Evolutionary conservation across 2,797 vertebrate genomes (phyloP).

Genomic region (Falco berigora): DNA sequence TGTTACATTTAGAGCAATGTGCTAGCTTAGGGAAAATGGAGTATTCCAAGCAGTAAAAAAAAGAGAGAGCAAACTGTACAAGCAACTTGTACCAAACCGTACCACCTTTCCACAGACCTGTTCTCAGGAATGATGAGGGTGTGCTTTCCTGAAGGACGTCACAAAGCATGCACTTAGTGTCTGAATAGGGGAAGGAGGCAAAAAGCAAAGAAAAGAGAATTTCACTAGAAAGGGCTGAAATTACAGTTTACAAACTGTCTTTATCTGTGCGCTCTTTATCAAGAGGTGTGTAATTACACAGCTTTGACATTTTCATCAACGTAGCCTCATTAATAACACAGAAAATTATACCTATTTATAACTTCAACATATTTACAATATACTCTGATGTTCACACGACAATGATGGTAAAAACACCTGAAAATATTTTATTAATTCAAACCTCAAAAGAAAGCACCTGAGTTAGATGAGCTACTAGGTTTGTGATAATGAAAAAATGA

Average conservation of each 20-base stretch:
- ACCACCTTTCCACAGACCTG: neutral
- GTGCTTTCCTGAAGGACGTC: neutral
- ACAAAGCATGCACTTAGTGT: neutral
- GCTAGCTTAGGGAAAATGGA: neutral
- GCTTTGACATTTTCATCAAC: conserved; percentile 60
- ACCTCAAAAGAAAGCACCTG: neutral
- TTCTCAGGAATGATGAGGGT: neutral
- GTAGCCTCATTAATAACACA: conserved; percentile 46
- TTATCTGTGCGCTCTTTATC: conserved; percentile 16
- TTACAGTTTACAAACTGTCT: conserved; percentile 8
- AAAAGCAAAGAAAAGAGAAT: neutral
- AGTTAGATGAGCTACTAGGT: neutral
- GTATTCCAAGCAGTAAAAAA: neutral
- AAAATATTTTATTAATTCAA: conserved; percentile 13
- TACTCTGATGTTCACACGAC: neutral
- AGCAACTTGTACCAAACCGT: neutral
- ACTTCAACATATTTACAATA: conserved; percentile 38
- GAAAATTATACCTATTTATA: conserved; percentile 60
- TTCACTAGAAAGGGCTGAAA: neutral
- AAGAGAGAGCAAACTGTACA: neutral
- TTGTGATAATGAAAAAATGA: neutral
- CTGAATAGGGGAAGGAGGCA: neutral
- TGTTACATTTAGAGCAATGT: neutral
- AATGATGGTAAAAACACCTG: neutral
- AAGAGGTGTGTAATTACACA: conserved; percentile 31